Evolutionary conservation across 1,140 invertebrate genomes (phyloP).

Genomic region (Drosophila ambigua): DNA sequence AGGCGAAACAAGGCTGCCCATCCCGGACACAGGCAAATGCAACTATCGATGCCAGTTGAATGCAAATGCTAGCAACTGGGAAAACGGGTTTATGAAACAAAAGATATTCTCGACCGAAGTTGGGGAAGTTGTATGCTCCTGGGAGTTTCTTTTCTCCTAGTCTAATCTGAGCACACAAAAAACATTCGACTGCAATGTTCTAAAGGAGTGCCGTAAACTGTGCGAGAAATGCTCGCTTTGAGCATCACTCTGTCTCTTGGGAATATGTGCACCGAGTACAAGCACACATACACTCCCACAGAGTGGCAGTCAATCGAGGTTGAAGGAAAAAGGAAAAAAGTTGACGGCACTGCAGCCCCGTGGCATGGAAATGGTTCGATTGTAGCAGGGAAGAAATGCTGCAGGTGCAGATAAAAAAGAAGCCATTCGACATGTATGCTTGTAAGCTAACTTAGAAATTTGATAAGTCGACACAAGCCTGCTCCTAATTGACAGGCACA

Average conservation of each 20-base stretch:
- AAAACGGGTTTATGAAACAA: too few relatives aligned
- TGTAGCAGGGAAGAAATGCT: slow-evolving; percentile 22
- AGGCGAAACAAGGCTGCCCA: too few relatives aligned
- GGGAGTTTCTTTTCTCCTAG: not conserved
- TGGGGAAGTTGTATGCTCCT: slow-evolving; percentile 5
- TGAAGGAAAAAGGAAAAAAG: slow-evolving; percentile 15
- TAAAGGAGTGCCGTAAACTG: slow-evolving; percentile 51
- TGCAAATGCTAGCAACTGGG: too few relatives aligned
- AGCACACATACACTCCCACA: slow-evolving; percentile 13
- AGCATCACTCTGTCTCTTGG: slow-evolving; percentile 51
- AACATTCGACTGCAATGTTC: slow-evolving; percentile 50
- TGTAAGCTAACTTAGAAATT: slow-evolving; percentile 27
- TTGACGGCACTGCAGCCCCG: slow-evolving; percentile 10
- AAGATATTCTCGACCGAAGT: not conserved
- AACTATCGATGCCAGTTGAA: too few relatives aligned
- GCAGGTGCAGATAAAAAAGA: slow-evolving; percentile 11
- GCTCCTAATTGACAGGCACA: slow-evolving; percentile 55
- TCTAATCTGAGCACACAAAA: slow-evolving; percentile 30
- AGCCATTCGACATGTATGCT: slow-evolving; percentile 22
- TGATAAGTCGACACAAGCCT: slow-evolving; percentile 30
- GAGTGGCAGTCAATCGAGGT: not conserved
- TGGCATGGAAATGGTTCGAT: slow-evolving; percentile 34
- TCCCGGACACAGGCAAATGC: too few relatives aligned
- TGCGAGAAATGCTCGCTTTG: slow-evolving; percentile 73
- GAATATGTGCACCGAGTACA: slow-evolving; percentile 35